A percentile compares a stretch with the other conserved stretches of the same genome.
Conservation (phyloP, 2,888 invertebrate genomes). For the Cynaeus angustus region DNA sequence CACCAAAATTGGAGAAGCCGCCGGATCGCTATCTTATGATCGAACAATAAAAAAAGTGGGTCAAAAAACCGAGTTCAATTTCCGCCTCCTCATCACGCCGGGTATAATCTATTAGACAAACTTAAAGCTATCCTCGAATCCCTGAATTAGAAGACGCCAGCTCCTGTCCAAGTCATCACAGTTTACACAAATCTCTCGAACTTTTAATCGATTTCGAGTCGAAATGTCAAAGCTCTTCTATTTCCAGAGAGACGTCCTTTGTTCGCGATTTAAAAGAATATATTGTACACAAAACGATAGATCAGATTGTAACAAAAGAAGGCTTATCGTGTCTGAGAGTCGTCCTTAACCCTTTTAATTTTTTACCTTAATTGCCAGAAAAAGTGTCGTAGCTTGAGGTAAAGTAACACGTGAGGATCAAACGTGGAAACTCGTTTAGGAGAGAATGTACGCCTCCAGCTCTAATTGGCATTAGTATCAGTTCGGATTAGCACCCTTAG, state of each 20-base stretch:
- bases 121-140: no score
- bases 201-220: constrained; percentile 24
- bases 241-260: neutral
- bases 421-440: constrained; percentile 44
- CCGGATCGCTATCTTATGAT: no score
- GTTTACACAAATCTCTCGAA: neutral
- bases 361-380: constrained; percentile 10
- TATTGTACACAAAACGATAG: neutral
- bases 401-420: constrained; percentile 39
- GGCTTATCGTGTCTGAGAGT: neutral
- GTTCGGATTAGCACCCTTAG: constrained; percentile 57
- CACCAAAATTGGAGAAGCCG: no score
- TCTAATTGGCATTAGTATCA: constrained; percentile 61
- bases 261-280: neutral
- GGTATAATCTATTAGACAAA: no score
- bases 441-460: constrained; percentile 47
- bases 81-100: no score
- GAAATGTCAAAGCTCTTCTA: constrained; percentile 26
- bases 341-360: neutral
- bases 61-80: no score
- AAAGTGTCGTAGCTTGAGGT: constrained; percentile 21
- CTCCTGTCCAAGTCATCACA: no score
- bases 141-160: no score
- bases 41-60: no score
- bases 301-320: neutral